phyloP scores from a whole-genome alignment of 2,113 vertebrate species.

The Rhinolophus ferrumequinum region DNA sequence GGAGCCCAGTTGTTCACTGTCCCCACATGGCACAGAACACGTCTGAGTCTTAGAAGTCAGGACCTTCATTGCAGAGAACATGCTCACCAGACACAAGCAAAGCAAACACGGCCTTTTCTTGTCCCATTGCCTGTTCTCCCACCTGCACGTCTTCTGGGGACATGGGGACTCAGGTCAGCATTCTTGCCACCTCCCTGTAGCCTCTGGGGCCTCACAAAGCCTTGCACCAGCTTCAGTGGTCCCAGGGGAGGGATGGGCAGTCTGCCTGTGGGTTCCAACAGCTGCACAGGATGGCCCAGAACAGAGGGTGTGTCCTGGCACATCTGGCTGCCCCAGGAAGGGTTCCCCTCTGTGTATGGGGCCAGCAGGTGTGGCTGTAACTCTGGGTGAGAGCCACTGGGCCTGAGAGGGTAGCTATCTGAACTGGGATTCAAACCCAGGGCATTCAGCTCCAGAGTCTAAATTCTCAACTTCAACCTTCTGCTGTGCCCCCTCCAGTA shows the following conservation, averaged over 20 bases:
- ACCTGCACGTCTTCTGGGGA: neutral
- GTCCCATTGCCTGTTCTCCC: neutral
- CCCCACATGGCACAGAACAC: neutral
- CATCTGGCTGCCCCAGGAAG: neutral
- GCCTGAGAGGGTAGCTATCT: neutral
- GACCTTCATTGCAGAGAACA: neutral
- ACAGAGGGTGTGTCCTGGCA: neutral
- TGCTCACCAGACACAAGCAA: neutral
- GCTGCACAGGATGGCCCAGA: neutral
- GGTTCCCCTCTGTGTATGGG: neutral
- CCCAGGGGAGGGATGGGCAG: neutral
- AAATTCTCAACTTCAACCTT: neutral
- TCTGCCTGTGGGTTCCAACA: neutral
- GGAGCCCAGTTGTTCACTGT: neutral
- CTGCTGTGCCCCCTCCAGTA: neutral
- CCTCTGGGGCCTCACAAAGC: neutral
- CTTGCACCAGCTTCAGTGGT: neutral
- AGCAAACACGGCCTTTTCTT: neutral
- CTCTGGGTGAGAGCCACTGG: neutral
- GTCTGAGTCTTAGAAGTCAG: neutral
- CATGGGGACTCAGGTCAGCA: fast-evolving
- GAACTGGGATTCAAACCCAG: neutral
- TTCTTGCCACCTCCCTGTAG: neutral
- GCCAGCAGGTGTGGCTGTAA: neutral
- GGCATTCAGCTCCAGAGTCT: neutral